These are phyloP conservation scores for Pseudobourletiella spinata DNA, from an alignment of 1,140 invertebrate genomes.

Conservation along the genomic window DNA sequence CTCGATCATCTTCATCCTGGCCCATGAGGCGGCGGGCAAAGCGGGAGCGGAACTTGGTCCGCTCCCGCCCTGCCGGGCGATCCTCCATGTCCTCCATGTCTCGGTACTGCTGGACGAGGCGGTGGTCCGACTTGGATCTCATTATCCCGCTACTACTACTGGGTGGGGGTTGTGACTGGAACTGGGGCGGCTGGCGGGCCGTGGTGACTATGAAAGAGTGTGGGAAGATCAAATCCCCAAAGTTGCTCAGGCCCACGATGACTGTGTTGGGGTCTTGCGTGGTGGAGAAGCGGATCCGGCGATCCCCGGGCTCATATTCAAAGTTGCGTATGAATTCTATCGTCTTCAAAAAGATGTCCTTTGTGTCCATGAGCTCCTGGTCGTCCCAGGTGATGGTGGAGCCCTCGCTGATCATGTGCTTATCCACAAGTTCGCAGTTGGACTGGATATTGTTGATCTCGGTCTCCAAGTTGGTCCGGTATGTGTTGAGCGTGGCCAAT, in stretches of 20 bases:
- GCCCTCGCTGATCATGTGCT: slow-evolving; percentile 71
- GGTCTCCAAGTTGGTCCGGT: slow-evolving; percentile 40
- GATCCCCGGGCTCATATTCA: slow-evolving; percentile 80
- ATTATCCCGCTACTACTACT: slow-evolving; percentile 57
- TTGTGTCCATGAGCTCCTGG: slow-evolving; percentile 70
- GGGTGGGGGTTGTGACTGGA: slow-evolving; percentile 36
- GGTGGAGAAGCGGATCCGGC: slow-evolving; percentile 73
- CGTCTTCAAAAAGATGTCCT: slow-evolving; percentile 87
- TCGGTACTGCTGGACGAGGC: slow-evolving; percentile 76
- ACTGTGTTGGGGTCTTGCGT: slow-evolving; percentile 81
- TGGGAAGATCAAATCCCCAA: slow-evolving; percentile 60
- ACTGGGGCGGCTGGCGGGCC: neutral
- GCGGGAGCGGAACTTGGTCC: slow-evolving; percentile 57
- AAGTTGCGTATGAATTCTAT: slow-evolving; percentile 89
- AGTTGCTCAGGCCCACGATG: slow-evolving; percentile 70
- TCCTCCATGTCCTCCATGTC: slow-evolving; percentile 49
- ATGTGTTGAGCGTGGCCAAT: slow-evolving; percentile 59
- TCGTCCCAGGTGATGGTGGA: slow-evolving; percentile 67
- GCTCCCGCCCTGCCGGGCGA: neutral
- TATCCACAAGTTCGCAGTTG: slow-evolving; percentile 94
- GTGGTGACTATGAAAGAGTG: slow-evolving; percentile 42
- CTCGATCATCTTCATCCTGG: slow-evolving; percentile 11
- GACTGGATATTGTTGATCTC: slow-evolving; percentile 87
- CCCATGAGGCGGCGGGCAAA: slow-evolving; percentile 50
- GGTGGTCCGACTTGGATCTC: slow-evolving; percentile 86